These are phyloP conservation scores for Protobothrops mucrosquamatus DNA, from an alignment of 2,113 vertebrate genomes.

Conservation along the genomic window DNA sequence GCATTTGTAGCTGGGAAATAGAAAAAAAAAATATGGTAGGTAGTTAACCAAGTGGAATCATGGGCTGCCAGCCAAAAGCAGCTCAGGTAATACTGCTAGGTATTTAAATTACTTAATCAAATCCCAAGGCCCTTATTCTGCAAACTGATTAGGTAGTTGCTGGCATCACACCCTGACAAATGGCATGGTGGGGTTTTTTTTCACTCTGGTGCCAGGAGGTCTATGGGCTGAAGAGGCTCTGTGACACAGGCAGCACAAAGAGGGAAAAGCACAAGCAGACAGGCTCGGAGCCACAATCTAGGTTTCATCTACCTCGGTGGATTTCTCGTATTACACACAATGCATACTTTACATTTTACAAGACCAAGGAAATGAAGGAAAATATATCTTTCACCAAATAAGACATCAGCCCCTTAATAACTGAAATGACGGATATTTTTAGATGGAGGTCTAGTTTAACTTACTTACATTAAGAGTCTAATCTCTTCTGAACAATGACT, in stretches of 20 bases:
- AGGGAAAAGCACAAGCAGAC: constrained; percentile 55
- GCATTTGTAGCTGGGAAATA: constrained; percentile 9
- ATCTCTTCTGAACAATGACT: constrained; percentile 64
- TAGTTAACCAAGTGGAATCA: background rate
- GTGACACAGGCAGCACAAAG: constrained; percentile 55
- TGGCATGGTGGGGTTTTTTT: constrained; percentile 44
- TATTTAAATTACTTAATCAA: constrained; percentile 61
- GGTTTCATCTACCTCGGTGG: constrained; percentile 60
- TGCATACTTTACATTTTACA: constrained; percentile 56
- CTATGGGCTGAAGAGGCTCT: constrained; percentile 62
- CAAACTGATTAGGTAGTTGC: constrained; percentile 70
- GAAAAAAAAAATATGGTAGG: background rate
- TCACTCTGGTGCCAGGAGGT: constrained; percentile 75
- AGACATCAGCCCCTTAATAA: constrained; percentile 61
- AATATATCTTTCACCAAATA: constrained; percentile 65
- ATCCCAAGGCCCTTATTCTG: constrained; percentile 49
- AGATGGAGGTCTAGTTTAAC: constrained; percentile 66
- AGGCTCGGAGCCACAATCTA: constrained; percentile 62
- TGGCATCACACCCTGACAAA: constrained; percentile 70
- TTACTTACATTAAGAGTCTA: constrained; percentile 60
- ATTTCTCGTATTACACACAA: constrained; percentile 70
- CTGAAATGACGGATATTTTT: constrained; percentile 66
- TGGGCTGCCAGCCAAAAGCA: constrained; percentile 51
- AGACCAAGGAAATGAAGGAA: constrained; percentile 67
- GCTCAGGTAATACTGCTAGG: constrained; percentile 41